These are phyloP conservation scores for Megaceryle torquata DNA, from an alignment of 2,113 vertebrate genomes.

Conservation along the genomic window DNA sequence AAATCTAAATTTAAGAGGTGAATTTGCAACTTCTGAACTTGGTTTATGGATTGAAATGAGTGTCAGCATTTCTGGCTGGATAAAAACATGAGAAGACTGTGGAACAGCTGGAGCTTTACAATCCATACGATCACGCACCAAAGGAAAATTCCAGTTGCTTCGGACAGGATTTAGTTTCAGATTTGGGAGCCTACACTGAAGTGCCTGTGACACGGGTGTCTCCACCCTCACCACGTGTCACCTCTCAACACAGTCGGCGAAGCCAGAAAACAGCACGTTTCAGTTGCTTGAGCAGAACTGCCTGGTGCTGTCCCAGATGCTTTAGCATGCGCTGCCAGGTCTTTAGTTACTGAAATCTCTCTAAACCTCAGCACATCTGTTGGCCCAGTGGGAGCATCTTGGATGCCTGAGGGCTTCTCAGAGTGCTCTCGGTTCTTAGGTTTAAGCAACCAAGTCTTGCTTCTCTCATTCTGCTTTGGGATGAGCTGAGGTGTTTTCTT, in stretches of 20 bases:
- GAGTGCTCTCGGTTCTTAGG: rapidly evolving
- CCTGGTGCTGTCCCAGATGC: neutral
- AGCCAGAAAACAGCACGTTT: neutral
- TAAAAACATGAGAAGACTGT: neutral
- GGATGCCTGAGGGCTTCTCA: neutral
- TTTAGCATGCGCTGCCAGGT: neutral
- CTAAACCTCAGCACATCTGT: neutral
- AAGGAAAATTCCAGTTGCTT: neutral
- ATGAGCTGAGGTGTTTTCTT: neutral
- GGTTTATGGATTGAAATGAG: neutral
- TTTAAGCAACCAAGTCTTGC: neutral
- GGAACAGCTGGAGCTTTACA: neutral
- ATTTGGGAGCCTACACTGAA: neutral
- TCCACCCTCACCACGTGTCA: neutral
- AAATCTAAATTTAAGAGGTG: neutral
- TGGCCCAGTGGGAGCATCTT: neutral
- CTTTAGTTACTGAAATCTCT: neutral
- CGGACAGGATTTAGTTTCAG: neutral
- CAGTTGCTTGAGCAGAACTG: neutral
- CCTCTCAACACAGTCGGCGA: too few species aligned
- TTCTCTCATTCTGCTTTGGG: neutral
- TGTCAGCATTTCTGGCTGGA: neutral
- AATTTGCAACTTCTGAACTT: neutral
- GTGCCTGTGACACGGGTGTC: neutral
- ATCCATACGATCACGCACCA: neutral